phyloP scores from a whole-genome alignment of 2,797 vertebrate species.

The Dermochelys coriacea region DNA sequence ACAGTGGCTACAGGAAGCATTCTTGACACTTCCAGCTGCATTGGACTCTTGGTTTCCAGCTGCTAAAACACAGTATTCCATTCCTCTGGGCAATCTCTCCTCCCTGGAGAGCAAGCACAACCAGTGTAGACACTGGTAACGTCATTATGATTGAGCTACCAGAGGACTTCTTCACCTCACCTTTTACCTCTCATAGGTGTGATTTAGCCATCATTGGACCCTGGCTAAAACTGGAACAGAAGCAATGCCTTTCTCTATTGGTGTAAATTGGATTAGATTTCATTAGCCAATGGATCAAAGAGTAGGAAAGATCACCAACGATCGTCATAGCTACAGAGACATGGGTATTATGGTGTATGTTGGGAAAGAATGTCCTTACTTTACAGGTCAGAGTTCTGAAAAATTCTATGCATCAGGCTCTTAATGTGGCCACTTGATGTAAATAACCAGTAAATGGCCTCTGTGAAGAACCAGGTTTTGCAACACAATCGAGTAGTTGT shows the following conservation, averaged over 20 bases:
- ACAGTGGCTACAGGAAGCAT: background rate
- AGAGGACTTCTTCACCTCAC: background rate
- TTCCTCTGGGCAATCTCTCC: background rate
- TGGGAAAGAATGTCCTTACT: background rate
- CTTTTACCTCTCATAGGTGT: background rate
- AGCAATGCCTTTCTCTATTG: background rate
- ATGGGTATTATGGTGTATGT: background rate
- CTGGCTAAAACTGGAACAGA: background rate
- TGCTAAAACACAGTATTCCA: background rate
- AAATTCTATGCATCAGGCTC: too few relatives aligned
- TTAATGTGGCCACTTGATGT: background rate
- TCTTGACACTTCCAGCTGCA: background rate
- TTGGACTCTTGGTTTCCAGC: background rate
- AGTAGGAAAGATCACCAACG: background rate
- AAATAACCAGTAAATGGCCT: background rate
- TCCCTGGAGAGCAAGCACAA: background rate
- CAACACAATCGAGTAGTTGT: background rate
- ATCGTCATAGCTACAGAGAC: fast-evolving
- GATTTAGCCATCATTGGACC: background rate
- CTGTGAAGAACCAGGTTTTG: background rate
- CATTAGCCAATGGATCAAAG: fast-evolving
- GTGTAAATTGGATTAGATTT: background rate
- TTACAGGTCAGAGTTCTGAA: background rate
- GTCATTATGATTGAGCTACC: background rate
- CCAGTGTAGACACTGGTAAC: fast-evolving